Percentiles rank a stretch among this genome's conserved stretches.
Evolutionary conservation across 2,888 invertebrate species (phyloP).

Genomic region (Apamea monoglypha): DNA sequence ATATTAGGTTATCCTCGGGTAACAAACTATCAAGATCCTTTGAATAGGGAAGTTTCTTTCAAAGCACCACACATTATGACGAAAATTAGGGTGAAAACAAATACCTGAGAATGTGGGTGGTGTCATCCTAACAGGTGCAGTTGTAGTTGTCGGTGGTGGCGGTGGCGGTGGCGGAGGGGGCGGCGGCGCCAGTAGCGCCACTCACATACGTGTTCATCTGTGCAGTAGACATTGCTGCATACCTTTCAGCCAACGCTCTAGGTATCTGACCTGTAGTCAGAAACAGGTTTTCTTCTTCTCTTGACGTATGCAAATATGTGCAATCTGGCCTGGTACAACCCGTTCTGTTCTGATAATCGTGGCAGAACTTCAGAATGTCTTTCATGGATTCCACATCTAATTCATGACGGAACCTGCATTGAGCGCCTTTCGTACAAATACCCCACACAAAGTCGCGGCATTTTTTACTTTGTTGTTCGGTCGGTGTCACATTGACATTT

Average conservation of each 20-base stretch:
- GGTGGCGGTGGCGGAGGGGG: constrained; percentile 68
- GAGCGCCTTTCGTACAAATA: constrained; percentile 77
- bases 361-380: constrained; percentile 82
- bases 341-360: constrained; percentile 82
- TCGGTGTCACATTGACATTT: constrained; percentile 46
- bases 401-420: constrained; percentile 81
- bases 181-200: constrained; percentile 53
- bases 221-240: constrained; percentile 73
- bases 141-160: constrained; percentile 66
- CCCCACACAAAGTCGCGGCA: constrained; percentile 85
- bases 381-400: constrained; percentile 81
- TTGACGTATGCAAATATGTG: constrained; percentile 80
- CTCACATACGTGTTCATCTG: constrained; percentile 49
- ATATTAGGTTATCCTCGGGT: not conserved
- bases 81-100: too few relatives aligned
- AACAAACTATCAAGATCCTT: not conserved
- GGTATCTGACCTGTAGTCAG: constrained; percentile 78
- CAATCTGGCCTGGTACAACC: constrained; percentile 81
- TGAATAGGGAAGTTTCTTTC: not conserved
- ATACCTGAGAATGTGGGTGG: constrained; percentile 71
- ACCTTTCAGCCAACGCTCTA: constrained; percentile 77
- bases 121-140: constrained; percentile 62
- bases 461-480: constrained; percentile 61
- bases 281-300: constrained; percentile 81
- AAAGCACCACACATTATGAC: too few relatives aligned